Evolutionary conservation across 2,888 invertebrate genomes (phyloP), one percentile per base, ranked within the genome.

Genomic region (Macrosoma leucophasiata): DNA sequence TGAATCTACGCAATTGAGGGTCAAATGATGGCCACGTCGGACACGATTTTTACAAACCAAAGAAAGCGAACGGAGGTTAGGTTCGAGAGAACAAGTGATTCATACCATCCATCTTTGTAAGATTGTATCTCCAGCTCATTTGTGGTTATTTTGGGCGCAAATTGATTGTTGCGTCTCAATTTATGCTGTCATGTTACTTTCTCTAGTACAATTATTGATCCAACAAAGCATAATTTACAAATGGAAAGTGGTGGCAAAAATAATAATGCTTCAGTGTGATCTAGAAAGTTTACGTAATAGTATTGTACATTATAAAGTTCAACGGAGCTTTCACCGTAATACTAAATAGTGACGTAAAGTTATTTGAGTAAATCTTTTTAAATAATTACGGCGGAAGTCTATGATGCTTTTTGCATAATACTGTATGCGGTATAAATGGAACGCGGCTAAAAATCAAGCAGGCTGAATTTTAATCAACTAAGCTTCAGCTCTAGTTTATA

Each of bases 31-130:
- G 63, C 51, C 23, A 65, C 54, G 54, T 50, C 35, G 50, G 55
- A 26, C 65, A 66, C 68, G 70, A 63, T 62, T 66, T 64, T 61
- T 66, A 67, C 59, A 64, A 68, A 68, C 70, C 64, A 67, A 73
- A 70, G 75, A 75, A 76, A 76, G 75, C 51, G 57, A 64, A 50
- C 54, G 62, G 59, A 62, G 55, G 50, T 47, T 41, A 48, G 52
- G 42, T 53, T 50, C 50, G 50, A 49, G 58, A 61, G 51, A 58
- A 48, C 56, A 54, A 52, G 50, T 53, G 55, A 55, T 58, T 62
- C 58, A 58, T 49, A 48, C 45, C 57, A 64, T 68, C 58, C 62
- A 58, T 39, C 25, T 29, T 27, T 31, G 27, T 24, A 14, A 32
- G 22, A 29, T 18, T 24, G 26, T 15, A 28, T 24, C 32, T 8